Base-by-base conservation (phyloP, 2,888 invertebrate genomes). In the Bhutanitis thaidina region DNA sequence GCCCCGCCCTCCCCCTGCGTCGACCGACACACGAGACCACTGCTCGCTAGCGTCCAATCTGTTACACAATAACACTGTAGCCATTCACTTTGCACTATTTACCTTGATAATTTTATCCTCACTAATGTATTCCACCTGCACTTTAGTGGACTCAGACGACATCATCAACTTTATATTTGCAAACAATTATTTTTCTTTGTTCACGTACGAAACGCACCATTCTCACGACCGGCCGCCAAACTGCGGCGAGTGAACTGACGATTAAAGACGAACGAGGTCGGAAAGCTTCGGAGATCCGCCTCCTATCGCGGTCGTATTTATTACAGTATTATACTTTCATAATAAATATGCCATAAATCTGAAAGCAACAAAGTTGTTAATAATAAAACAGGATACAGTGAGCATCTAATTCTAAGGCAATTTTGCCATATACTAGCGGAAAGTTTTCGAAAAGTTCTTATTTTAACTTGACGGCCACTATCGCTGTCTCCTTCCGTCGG, bases 1-100 rank as follows among this genome's bases (percentile, higher is more conserved):
- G 89, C 89, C 87, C 90, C 88, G 89, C 90, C 90, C 89, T 88
- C 86, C 89, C 90, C 89, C 88, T 90, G 85, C 89, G 74, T 78
- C 79, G 74, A 67, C 71, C 65, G 79, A 83, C 77, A 82, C 77
- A 80, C 77, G 74, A 86, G 84, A 86, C 82, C 83, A 79, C 85
- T 84, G 80, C 85, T 84, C 82, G 86, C 78, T 83, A 64, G 87
- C 88, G 86, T 89, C 87, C 77, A 71, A 77, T 80, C 68, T 77
- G 78, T 87, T 86, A 81, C 86, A 87, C 87, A 87, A 87, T 84
- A 80, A 72, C 79, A 82, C 77, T 71, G 64, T 61, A 70, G 75
- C 70, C 74, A 72, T 72, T 74, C 74, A 77, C 77, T 74, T 65
- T 60, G 56, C 65, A 76, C 71, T 71, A 62, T 68, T 86, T 86